Conservation (phyloP, 2,113 vertebrate genomes). For the Caranx melampygus region DNA sequence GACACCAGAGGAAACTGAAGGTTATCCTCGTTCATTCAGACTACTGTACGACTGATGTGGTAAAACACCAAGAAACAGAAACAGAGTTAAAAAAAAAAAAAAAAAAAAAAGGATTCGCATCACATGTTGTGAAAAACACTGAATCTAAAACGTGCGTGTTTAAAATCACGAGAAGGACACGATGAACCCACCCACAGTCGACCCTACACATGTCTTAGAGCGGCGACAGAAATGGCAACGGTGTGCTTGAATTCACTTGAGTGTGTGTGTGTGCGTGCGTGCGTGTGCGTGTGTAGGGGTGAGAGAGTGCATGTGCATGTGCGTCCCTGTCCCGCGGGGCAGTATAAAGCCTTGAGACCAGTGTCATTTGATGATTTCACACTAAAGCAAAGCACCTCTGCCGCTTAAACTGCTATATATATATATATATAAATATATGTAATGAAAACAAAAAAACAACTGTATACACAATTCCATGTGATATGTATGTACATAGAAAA, state of each 20-base stretch:
- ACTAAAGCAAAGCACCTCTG: slow-evolving; percentile 32
- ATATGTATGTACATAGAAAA: slow-evolving; percentile 41
- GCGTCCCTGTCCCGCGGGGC: neutral
- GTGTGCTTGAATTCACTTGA: neutral
- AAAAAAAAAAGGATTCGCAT: neutral
- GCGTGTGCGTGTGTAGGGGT: neutral
- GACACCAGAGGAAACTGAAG: no score
- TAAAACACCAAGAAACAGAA: neutral
- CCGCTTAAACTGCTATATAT: slow-evolving; percentile 33
- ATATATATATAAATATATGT: slow-evolving; percentile 25
- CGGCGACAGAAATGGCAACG: neutral
- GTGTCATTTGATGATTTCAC: slow-evolving; percentile 13
- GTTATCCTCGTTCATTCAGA: no score
- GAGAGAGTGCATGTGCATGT: neutral
- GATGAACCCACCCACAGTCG: neutral
- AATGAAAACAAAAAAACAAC: slow-evolving; percentile 57
- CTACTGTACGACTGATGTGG: no score
- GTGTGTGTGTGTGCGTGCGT: neutral
- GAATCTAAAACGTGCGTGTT: neutral
- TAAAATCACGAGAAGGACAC: neutral
- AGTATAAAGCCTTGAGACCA: slow-evolving; percentile 14
- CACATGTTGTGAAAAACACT: neutral
- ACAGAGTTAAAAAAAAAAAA: neutral
- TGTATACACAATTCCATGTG: slow-evolving; percentile 61
- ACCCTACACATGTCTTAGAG: neutral